Evolutionary conservation across 1,140 invertebrate species (phyloP).

Genomic region (Heliconius eleuchia): DNA sequence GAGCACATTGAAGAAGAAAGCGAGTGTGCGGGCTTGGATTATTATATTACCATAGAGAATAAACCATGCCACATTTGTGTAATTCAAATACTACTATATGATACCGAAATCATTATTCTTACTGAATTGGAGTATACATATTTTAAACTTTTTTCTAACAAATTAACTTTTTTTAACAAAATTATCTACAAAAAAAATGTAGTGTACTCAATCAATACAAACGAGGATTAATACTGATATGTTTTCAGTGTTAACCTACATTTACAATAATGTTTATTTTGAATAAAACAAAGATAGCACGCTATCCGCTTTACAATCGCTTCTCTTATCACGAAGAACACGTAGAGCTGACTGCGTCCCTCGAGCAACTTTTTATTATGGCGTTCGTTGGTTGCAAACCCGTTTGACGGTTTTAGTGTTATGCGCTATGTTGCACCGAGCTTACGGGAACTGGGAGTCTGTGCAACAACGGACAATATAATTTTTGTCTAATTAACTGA

Average conservation of each 20-base stretch:
- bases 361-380: slow-evolving; percentile 76
- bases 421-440: slow-evolving; percentile 65
- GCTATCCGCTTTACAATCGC: slow-evolving; percentile 24
- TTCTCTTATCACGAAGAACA: slow-evolving; percentile 39
- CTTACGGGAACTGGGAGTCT: slow-evolving; percentile 54
- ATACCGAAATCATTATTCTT: neutral
- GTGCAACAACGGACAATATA: neutral
- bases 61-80: neutral
- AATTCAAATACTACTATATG: neutral
- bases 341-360: slow-evolving; percentile 44
- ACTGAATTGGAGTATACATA: neutral
- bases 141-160: too few relatives aligned
- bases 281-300: neutral
- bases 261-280: slow-evolving; percentile 1
- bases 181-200: neutral
- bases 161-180: too few relatives aligned
- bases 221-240: neutral
- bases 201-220: neutral
- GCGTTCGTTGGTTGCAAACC: slow-evolving; percentile 74
- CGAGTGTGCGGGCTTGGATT: neutral
- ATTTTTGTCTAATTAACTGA: slow-evolving; percentile 18
- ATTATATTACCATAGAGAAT: neutral
- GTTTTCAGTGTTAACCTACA: neutral
- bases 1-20: neutral
- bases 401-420: slow-evolving; percentile 76